Conservation (phyloP, 2,797 vertebrate species). For the Discoglossus pictus region DNA sequence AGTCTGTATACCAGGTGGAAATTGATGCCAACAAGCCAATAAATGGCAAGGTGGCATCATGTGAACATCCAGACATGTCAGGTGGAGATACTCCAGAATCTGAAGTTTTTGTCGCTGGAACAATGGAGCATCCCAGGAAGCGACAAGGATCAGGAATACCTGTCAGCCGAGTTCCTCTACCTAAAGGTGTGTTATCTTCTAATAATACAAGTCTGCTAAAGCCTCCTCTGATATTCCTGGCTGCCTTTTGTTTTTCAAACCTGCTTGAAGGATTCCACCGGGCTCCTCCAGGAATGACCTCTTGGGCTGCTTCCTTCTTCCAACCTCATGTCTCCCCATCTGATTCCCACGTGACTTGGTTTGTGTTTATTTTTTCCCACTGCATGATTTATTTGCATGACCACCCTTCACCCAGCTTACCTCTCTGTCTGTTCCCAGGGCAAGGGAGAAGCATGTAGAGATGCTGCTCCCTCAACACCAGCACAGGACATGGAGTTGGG, state of each 20-base stretch:
- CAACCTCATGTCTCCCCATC: slow-evolving; percentile 47
- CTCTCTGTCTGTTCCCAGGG: slow-evolving; percentile 18
- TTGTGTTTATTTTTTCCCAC: slow-evolving; percentile 13
- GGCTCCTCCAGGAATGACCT: slow-evolving; percentile 35
- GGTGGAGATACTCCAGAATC: slow-evolving; percentile 7
- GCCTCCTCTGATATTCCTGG: slow-evolving; percentile 53
- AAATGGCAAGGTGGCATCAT: slow-evolving; percentile 10
- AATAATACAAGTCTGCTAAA: slow-evolving; percentile 49
- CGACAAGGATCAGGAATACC: slow-evolving; percentile 54
- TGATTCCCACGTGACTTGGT: background rate
- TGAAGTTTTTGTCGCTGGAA: slow-evolving; percentile 8
- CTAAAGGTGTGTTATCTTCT: slow-evolving; percentile 68
- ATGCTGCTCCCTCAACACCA: slow-evolving; percentile 5
- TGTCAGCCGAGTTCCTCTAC: slow-evolving; percentile 64
- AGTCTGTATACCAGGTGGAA: slow-evolving; percentile 54
- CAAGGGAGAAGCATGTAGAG: slow-evolving; percentile 3
- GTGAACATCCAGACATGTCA: slow-evolving; percentile 32
- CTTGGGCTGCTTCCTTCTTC: background rate
- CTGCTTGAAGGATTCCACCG: slow-evolving; percentile 54
- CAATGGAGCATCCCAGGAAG: slow-evolving; percentile 40
- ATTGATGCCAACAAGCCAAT: slow-evolving; percentile 51
- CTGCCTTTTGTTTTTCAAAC: slow-evolving; percentile 43
- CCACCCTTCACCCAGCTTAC: slow-evolving; percentile 31
- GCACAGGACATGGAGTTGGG: too few relatives aligned
- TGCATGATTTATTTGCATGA: slow-evolving; percentile 63